Percentiles rank a stretch among this genome's conserved stretches.
Conservation (phyloP, 2,113 vertebrate genomes). For the Urocynchramus pylzowi region DNA sequence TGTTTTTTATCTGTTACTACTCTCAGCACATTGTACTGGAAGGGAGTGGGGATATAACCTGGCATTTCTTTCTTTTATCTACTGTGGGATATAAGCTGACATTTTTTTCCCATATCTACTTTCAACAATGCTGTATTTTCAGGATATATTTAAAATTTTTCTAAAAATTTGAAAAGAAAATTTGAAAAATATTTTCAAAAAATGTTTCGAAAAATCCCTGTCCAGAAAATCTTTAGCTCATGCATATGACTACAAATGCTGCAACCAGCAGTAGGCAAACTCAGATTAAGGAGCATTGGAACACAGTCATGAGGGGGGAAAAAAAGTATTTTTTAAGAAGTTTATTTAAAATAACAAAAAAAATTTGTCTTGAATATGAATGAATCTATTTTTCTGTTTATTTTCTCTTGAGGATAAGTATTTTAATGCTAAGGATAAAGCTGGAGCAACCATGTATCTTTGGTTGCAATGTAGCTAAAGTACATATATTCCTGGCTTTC, state of each 20-base stretch:
- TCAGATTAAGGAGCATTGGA: not conserved
- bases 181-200: not conserved
- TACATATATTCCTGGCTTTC: not conserved
- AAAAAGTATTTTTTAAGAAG: not conserved
- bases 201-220: not conserved
- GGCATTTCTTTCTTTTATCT: not conserved
- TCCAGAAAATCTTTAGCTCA: not conserved
- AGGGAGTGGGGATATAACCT: not conserved
- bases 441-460: not conserved
- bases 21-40: rapidly evolving
- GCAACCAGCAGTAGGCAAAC: not conserved
- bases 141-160: not conserved
- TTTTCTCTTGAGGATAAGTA: not conserved
- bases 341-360: not conserved
- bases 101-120: not conserved
- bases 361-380: not conserved
- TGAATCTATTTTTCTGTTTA: not conserved
- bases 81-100: not conserved
- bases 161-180: not conserved
- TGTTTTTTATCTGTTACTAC: not conserved
- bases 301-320: not conserved
- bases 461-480: not conserved
- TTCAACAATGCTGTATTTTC: not conserved
- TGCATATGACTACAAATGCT: not conserved
- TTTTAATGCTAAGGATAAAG: not conserved